A percentile compares a stretch with the other conserved stretches of the same genome.
These are phyloP conservation scores for Colistium nudipinnis DNA, from an alignment of 2,113 vertebrate genomes.

Conservation along the genomic window DNA sequence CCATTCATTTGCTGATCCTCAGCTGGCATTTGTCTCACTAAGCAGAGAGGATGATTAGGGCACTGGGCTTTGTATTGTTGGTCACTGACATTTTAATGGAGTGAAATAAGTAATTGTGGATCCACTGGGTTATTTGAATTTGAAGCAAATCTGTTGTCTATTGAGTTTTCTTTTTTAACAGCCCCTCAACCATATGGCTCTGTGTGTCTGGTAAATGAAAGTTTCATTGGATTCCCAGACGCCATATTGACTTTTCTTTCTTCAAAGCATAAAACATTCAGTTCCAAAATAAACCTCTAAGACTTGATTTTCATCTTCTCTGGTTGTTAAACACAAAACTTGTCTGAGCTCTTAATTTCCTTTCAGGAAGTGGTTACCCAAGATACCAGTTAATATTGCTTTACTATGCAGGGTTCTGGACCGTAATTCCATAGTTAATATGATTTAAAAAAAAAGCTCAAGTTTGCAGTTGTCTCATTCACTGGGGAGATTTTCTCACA, in stretches of 20 bases:
- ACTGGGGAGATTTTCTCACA: too few species aligned
- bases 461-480: not conserved
- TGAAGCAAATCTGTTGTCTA: not conserved
- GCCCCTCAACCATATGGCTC: not conserved
- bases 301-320: not conserved
- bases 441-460: too few species aligned
- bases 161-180: not conserved
- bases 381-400: too few species aligned
- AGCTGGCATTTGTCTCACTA: not conserved
- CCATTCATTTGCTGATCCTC: not conserved
- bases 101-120: not conserved
- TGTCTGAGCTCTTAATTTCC: not conserved
- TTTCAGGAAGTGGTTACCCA: not conserved
- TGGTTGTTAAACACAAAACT: not conserved
- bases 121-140: not conserved
- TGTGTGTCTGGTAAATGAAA: not conserved
- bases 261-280: not conserved
- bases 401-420: too few species aligned
- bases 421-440: too few species aligned
- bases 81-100: slow-evolving; percentile 2
- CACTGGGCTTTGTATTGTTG: too few species aligned
- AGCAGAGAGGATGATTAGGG: not conserved
- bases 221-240: slow-evolving; percentile 18
- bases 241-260: not conserved
- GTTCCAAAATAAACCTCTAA: slow-evolving; percentile 1